These are phyloP conservation scores for Diorhabda carinulata DNA, from an alignment of 1,140 invertebrate species.

Conservation along the genomic window DNA sequence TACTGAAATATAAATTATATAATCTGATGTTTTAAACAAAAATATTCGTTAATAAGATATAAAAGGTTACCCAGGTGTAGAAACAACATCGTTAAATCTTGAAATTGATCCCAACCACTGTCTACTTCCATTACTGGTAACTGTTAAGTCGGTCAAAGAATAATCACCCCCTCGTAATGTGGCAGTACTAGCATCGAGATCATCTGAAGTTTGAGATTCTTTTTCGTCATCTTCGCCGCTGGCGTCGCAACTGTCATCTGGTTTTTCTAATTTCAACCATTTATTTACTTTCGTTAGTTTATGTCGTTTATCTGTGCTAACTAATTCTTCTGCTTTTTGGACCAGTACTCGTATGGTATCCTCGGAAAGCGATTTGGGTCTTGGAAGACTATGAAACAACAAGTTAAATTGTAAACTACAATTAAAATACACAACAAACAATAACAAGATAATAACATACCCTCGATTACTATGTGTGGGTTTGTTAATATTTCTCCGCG, in stretches of 20 bases:
- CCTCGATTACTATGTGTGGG: no score
- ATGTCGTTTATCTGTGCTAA: constrained; percentile 52
- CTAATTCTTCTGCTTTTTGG: constrained; percentile 67
- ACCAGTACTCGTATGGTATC: constrained; percentile 62
- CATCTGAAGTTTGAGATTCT: constrained; percentile 72
- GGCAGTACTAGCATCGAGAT: constrained; percentile 62
- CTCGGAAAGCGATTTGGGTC: constrained; percentile 37
- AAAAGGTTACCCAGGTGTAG: constrained; percentile 27
- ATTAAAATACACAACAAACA: no score
- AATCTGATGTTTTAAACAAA: not conserved
- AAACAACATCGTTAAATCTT: constrained; percentile 50
- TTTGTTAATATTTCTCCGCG: constrained; percentile 37
- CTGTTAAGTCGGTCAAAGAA: constrained; percentile 46
- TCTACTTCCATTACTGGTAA: constrained; percentile 53
- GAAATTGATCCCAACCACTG: constrained; percentile 82
- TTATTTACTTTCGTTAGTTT: constrained; percentile 67
- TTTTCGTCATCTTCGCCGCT: constrained; percentile 83
- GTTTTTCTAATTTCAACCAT: constrained; percentile 52
- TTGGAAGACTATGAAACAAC: constrained; percentile 15
- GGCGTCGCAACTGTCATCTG: constrained; percentile 67
- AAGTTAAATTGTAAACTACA: no score
- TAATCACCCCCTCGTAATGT: constrained; percentile 53
- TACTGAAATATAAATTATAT: no score
- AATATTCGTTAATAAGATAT: constrained; percentile 5
- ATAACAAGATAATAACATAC: no score